Base-by-base conservation (phyloP, 92 coral and sea anemone species). In the Phenganax marumi region DNA sequence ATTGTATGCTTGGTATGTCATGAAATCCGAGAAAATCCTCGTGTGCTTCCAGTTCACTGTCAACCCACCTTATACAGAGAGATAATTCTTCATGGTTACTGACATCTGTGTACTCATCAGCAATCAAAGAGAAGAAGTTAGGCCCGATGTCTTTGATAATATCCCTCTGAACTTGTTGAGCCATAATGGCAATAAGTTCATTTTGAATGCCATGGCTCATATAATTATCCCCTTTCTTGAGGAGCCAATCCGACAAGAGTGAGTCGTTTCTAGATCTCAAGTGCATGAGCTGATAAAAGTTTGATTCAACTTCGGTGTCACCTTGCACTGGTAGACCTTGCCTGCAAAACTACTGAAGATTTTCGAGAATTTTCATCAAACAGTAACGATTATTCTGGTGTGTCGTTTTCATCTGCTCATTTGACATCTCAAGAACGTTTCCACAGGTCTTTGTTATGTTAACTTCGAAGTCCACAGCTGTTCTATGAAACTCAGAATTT, bases 101-200 rank as follows among this genome's bases (percentile, higher is more conserved):
- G 64, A 85, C 69, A 73, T 87, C 87, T 21, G 90, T 90, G 65
- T 81, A 90, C 82, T 90, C 90, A 68, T 90, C 90, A 53, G 81
- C 72, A 68, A 90, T 87, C 47, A 90, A 25, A 43, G 93, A 82
- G 73, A 86, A 82, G 73, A 86, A 86, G 55, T 72, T 81, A 52
- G n/a, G n/a, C n/a, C 84, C 75, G 48, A 86, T 86, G 23, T 86
- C 89, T 8, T 50, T 39, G 70, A 85, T 51, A 24, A 72, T 39
- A 33, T 61, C 88, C 7, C 65, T 76, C 50, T 43, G 52, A 22
- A 84, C 73, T 26, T 85, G 63, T 50, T 79, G 58, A 8, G 83
- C 87, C 85, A 83, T 86, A 58, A 86, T 83, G 2, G 85, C 7
- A 16, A 86, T 86, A 3, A 83, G 23, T n/a, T n/a, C n/a, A n/a